Base-by-base conservation (phyloP, 2,797 vertebrate genomes). In the Aeoliscus strigatus region DNA sequence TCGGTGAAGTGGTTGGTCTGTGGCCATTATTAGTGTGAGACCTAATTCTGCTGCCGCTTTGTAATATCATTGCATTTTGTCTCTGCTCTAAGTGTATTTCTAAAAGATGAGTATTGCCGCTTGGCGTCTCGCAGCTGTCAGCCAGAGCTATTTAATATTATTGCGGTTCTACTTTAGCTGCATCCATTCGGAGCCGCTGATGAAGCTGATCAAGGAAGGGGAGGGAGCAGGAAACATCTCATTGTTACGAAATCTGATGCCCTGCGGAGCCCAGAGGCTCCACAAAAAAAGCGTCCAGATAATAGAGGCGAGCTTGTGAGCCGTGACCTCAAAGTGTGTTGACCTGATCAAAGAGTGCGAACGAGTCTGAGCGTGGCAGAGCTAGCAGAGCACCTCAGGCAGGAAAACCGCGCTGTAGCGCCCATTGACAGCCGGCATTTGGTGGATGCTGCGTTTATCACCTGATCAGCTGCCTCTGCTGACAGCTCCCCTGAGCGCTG, bases 401-500 rank as follows among this genome's bases (percentile, higher is more conserved):
- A 15, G 60, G 41, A 41, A 50, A 13, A 27, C 11, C 2, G 14
- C 36, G 51, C 61, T 35, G 43, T 36, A 5, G 13, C 33, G 58
- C 57, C 55, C 59, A 45, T 33, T 43, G 60, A 70, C 69, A 64
- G 50, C 43, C 25, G 3, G 41, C 45, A 27, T 57, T 70, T 50
- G 61, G 35, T 71, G 46, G 45, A 50, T 44, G 49, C 53, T 43
- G 56, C 39, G 26, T 79, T 80, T 78, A 70, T 71, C 58, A 55
- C 75, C 70, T 69, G 59, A 81, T 83, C 77, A 70, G 70, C 70
- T 77, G 62, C 67, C 53, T 75, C 56, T 60, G 25, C 13, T 73
- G 75, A 81, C 73, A 74, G 67, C 70, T 70, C 73, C 54, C 70
- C 25, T 39, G 67, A 65, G 76, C 51, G 68, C n/a, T 69, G 44